phyloP scores from a whole-genome alignment of 2,113 vertebrate genomes.

The Sclerurus mexicanus region DNA sequence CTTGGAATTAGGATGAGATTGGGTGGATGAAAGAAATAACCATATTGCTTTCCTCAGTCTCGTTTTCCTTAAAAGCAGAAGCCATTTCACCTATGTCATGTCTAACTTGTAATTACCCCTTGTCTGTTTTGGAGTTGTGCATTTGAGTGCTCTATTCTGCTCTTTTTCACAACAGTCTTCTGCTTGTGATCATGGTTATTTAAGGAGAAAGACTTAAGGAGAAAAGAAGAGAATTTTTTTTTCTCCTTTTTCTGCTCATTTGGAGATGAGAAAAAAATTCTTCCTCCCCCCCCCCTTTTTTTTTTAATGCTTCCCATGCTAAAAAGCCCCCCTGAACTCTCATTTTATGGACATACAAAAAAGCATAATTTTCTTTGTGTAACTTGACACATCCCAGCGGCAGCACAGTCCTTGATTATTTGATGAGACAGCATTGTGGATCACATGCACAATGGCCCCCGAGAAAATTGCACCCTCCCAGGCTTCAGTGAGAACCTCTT shows the following conservation, averaged over 20 bases:
- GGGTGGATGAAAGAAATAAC: background rate
- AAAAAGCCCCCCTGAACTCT: slow-evolving; percentile 65
- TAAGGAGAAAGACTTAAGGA: slow-evolving; percentile 19
- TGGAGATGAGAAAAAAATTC: background rate
- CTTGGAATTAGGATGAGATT: background rate
- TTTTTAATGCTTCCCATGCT: slow-evolving; percentile 19
- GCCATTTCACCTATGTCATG: background rate
- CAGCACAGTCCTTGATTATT: slow-evolving; percentile 62
- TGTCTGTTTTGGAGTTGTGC: slow-evolving; percentile 33
- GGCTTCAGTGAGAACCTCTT: slow-evolving; percentile 48
- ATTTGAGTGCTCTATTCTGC: slow-evolving; percentile 52
- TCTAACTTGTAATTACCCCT: slow-evolving; percentile 57
- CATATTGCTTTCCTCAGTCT: background rate
- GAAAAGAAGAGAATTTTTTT: slow-evolving; percentile 30
- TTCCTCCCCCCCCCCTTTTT: background rate
- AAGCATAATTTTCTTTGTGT: slow-evolving; percentile 63
- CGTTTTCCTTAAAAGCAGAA: slow-evolving; percentile 59
- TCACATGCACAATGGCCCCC: slow-evolving; percentile 37
- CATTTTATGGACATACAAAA: slow-evolving; percentile 65
- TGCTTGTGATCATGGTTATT: slow-evolving; percentile 55
- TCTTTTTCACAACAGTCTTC: slow-evolving; percentile 36
- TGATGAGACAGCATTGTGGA: slow-evolving; percentile 58
- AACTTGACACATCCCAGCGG: slow-evolving; percentile 63
- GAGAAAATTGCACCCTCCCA: slow-evolving; percentile 55
- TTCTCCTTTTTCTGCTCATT: background rate